Conservation (phyloP, 2,797 vertebrate genomes). For the Rhinatrema bivittatum region DNA sequence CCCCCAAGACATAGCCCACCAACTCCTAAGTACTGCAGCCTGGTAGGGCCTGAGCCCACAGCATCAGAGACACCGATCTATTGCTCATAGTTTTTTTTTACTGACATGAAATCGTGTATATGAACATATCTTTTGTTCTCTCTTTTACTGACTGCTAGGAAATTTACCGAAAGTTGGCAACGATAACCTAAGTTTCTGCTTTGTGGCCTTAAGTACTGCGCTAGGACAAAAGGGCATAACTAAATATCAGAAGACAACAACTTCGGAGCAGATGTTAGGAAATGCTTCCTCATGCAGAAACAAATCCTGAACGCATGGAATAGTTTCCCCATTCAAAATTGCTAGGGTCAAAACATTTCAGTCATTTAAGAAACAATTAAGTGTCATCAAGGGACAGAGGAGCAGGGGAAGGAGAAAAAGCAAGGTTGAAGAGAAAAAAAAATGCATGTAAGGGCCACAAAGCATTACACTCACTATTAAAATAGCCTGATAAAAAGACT, state of each 20-base stretch:
- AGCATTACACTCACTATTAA: too few species aligned
- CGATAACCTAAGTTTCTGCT: background rate
- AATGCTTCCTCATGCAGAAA: background rate
- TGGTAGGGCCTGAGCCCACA: too few species aligned
- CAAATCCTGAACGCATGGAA: background rate
- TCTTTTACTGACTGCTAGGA: too few species aligned
- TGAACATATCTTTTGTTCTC: background rate
- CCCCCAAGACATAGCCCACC: too few species aligned
- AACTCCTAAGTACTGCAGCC: too few species aligned
- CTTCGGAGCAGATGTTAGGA: background rate
- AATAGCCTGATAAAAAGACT: too few species aligned
- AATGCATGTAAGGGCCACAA: too few species aligned
- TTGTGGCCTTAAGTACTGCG: background rate
- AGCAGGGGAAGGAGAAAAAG: background rate
- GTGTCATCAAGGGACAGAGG: background rate
- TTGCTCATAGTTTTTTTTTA: too few species aligned
- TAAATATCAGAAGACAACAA: background rate
- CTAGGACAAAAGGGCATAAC: background rate
- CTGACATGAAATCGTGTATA: too few species aligned
- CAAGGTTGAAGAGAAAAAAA: background rate
- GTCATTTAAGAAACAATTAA: background rate
- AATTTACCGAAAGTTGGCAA: too few species aligned
- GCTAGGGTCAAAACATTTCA: background rate
- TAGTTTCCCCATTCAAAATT: background rate
- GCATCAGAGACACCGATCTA: too few species aligned